Base-by-base conservation (phyloP, 2,797 vertebrate genomes). In the Pyrocephalus nanus region DNA sequence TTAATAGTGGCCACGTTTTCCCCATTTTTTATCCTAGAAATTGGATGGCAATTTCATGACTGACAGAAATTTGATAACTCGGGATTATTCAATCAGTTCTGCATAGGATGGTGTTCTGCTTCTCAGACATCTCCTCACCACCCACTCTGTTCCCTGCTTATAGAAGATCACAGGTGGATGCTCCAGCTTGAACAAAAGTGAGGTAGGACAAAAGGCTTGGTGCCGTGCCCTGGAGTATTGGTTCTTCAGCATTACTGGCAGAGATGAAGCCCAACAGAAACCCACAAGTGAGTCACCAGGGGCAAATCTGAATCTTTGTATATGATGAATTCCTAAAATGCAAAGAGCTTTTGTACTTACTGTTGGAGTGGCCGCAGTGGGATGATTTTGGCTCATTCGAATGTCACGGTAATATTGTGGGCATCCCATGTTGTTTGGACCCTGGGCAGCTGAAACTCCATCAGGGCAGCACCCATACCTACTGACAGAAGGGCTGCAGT, bases 381-480 rank as follows among this genome's bases (percentile, higher is more conserved):
- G 88, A 64, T 92, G 80, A 25, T 93, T 96, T 88, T 97, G 95
- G 75, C 67, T 97, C 15, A 10, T 38, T 17, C 75, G 92, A 58
- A 74, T 27, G 10, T 95, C 92, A 20, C 9, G 81, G 8, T 89
- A 25, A 51, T 96, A 85, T 62, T 97, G 97, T 2, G 62, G 36
- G 53, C 99, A 99, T 65, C 99, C 99, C 80, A 98, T 96, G 57
- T 96, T 97, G 95, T 98, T 98, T 80, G 97, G 98, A 4, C 99
- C 99, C 86, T 93, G 97, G 15, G 99, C 98, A 38, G 92, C 76
- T 0, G 98, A 98, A 91, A 98, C 91, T 22, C 98, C 98, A 19
- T 99, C 98, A 18, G 95, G 96, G 93, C 99, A 99, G 96, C 99
- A 99, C 45, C 99, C 99, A 5, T 98, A 98, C 96, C 99, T 99